These are phyloP conservation scores for Callorhinus ursinus DNA, from an alignment of 2,113 vertebrate genomes.

Conservation along the genomic window DNA sequence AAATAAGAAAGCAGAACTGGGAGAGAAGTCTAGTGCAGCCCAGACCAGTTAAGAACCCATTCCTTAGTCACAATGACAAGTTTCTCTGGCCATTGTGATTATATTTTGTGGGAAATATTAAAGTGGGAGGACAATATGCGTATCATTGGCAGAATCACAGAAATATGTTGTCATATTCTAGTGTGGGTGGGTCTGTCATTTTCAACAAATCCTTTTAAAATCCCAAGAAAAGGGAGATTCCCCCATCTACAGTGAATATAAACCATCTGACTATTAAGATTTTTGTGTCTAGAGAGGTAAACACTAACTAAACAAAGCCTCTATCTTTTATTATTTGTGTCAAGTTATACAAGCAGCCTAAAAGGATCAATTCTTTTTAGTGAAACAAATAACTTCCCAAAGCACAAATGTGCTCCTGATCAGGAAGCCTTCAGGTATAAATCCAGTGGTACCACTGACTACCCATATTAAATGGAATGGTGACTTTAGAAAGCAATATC, in stretches of 20 bases:
- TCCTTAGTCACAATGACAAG: background rate
- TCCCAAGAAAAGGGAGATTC: background rate
- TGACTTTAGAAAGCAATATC: background rate
- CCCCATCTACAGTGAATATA: background rate
- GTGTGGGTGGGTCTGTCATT: background rate
- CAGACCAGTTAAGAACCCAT: background rate
- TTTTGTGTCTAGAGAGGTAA: background rate
- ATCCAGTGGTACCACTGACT: background rate
- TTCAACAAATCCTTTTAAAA: slow-evolving; percentile 37
- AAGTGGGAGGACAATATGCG: background rate
- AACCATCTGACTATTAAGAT: background rate
- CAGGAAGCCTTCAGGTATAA: background rate
- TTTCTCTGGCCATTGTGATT: background rate
- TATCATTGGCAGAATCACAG: background rate
- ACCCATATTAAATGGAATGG: background rate
- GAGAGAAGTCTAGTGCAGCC: background rate
- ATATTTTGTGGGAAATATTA: slow-evolving; percentile 1
- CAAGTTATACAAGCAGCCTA: background rate
- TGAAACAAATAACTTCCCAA: background rate
- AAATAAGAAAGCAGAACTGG: background rate
- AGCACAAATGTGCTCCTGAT: background rate
- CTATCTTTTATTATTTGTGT: background rate
- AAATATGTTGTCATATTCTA: background rate
- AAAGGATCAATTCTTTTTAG: background rate
- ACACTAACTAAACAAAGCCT: background rate